Evolutionary conservation across 1,140 invertebrate genomes (phyloP).

Genomic region (Brachionus sp.): DNA sequence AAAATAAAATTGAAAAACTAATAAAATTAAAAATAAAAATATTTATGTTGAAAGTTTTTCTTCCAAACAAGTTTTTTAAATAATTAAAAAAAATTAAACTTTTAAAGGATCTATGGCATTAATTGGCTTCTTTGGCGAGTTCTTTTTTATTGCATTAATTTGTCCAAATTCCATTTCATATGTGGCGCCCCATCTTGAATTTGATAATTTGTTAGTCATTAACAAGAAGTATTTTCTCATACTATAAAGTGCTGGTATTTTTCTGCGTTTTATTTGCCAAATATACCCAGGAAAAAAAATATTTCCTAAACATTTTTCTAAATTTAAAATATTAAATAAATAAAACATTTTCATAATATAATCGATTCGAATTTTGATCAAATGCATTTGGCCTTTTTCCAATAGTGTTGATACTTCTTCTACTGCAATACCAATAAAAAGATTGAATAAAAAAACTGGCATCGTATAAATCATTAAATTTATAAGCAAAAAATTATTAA

Average conservation of each 20-base stretch:
- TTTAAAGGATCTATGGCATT: too few relatives aligned
- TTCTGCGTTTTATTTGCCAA: not conserved
- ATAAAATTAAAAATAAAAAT: too few relatives aligned
- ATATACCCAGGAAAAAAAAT: not conserved
- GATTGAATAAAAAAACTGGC: not conserved
- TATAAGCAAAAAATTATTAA: not conserved
- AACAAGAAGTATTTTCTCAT: not conserved
- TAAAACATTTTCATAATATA: not conserved
- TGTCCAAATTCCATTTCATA: too few relatives aligned
- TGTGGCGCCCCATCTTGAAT: not conserved
- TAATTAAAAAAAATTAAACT: too few relatives aligned
- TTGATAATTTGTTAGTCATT: not conserved
- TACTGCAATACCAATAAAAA: not conserved
- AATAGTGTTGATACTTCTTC: not conserved
- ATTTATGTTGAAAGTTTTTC: too few relatives aligned
- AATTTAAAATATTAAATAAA: not conserved
- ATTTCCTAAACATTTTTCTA: not conserved
- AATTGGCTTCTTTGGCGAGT: too few relatives aligned
- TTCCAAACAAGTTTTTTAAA: too few relatives aligned
- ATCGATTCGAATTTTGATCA: not conserved
- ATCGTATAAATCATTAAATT: not conserved
- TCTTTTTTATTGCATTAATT: too few relatives aligned
- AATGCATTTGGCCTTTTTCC: not conserved
- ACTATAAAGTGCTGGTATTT: not conserved
- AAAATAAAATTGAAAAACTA: too few relatives aligned